A percentile compares a stretch with the other conserved stretches of the same genome.
Evolutionary conservation across 2,888 invertebrate genomes (phyloP).

Genomic region (Plutella xylostella): DNA sequence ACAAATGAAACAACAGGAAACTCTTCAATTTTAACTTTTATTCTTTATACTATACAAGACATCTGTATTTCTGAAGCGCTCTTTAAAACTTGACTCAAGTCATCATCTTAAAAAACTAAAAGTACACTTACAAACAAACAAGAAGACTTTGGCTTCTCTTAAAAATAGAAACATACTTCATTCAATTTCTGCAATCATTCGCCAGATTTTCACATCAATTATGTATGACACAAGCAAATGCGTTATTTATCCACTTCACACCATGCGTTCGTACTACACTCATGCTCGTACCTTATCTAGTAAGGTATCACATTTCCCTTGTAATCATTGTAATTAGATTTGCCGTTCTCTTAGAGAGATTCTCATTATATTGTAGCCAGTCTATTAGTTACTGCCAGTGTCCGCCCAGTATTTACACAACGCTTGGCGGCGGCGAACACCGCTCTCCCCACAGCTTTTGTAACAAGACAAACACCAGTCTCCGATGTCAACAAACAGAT

Average conservation of each 20-base stretch:
- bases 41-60: constrained; percentile 37
- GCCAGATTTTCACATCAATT: constrained; percentile 3
- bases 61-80: constrained; percentile 32
- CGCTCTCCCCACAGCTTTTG: not conserved
- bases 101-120: constrained; percentile 38
- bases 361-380: constrained; percentile 48
- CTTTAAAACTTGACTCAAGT: constrained; percentile 29
- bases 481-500: too few relatives aligned
- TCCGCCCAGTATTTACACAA: constrained; percentile 47
- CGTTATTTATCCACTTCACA: constrained; percentile 9
- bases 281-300: not conserved
- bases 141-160: constrained; percentile 63
- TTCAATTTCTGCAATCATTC: constrained; percentile 21
- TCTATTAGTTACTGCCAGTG: constrained; percentile 43
- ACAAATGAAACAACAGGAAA: constrained; percentile 13
- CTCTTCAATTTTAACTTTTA: constrained; percentile 38
- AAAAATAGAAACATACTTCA: constrained; percentile 40
- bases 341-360: constrained; percentile 52
- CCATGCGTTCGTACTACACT: constrained; percentile 2
- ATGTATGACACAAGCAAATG: constrained; percentile 17
- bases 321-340: not conserved
- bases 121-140: constrained; percentile 38
- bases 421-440: constrained; percentile 45
- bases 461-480: not conserved
- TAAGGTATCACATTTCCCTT: not conserved